A percentile compares a stretch with the other conserved stretches of the same genome.
Evolutionary conservation across 2,113 vertebrate species (phyloP).

Genomic region (Crotalus tigris): DNA sequence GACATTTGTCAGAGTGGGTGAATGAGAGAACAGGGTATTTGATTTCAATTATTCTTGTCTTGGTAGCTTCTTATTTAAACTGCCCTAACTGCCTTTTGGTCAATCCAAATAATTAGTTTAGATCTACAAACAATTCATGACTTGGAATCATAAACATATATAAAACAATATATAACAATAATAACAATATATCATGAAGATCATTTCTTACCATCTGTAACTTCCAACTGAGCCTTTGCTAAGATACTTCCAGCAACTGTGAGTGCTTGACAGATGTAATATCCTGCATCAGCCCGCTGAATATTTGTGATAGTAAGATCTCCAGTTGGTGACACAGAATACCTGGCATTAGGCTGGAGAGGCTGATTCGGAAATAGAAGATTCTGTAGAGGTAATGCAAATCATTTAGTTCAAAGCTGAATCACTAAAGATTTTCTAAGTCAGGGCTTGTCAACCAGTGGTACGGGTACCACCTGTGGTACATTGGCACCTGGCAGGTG

Average conservation of each 20-base stretch:
- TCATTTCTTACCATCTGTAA: constrained; percentile 90
- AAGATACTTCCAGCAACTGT: constrained; percentile 98
- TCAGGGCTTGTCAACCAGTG: background rate
- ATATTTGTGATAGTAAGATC: constrained; percentile 92
- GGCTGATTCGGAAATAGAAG: constrained; percentile 97
- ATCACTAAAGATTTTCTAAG: background rate
- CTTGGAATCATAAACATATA: background rate
- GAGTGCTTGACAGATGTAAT: constrained; percentile 97
- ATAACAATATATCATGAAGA: constrained; percentile 35
- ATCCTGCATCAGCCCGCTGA: constrained; percentile 89
- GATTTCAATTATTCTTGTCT: background rate
- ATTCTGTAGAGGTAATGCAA: constrained; percentile 78
- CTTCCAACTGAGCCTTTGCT: constrained; percentile 97
- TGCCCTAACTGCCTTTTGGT: background rate
- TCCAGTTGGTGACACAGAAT: constrained; percentile 89
- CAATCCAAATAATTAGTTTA: background rate
- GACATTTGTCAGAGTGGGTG: background rate
- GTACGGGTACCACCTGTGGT: too few species aligned
- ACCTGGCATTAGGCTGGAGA: constrained; percentile 90
- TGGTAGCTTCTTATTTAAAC: background rate
- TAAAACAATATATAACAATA: background rate
- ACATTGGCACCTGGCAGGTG: too few species aligned
- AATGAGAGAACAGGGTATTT: background rate
- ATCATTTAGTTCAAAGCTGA: constrained; percentile 43
- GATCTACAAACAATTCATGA: background rate